Evolutionary conservation across 2,113 vertebrate species (phyloP).

Genomic region (Campylomormyrus numenius): DNA sequence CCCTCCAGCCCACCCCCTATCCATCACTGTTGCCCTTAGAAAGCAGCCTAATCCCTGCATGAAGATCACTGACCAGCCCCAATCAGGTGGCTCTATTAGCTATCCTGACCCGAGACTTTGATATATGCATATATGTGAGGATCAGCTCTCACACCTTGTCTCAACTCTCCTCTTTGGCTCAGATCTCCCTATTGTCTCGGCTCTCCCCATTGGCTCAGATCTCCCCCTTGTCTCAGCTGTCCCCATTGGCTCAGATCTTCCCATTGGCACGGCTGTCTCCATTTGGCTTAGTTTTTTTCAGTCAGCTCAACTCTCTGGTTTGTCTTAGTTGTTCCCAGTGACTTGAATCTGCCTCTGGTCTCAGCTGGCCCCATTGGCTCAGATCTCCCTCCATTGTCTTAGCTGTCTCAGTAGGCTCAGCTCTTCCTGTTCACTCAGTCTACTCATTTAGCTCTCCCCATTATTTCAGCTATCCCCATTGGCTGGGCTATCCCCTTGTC

Average conservation of each 20-base stretch:
- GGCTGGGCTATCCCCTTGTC: not conserved
- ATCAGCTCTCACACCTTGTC: not conserved
- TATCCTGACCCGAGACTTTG: not conserved
- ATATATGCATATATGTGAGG: not conserved
- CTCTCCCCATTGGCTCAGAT: not conserved
- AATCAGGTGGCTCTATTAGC: not conserved
- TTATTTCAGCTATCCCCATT: not conserved
- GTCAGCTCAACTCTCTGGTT: not conserved
- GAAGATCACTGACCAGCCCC: not conserved
- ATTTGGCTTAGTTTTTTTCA: not conserved
- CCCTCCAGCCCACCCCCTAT: not conserved
- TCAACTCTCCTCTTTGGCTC: slow-evolving; percentile 1
- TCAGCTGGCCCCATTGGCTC: not conserved
- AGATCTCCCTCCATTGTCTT: not conserved
- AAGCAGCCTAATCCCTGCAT: not conserved
- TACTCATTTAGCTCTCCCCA: not conserved
- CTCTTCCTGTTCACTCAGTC: not conserved
- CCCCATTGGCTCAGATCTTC: not conserved
- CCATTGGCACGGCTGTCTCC: not conserved
- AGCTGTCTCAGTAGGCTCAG: not conserved
- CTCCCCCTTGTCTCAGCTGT: slow-evolving; percentile 11
- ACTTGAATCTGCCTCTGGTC: too few species aligned
- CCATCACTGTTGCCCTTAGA: not conserved
- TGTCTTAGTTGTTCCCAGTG: not conserved
- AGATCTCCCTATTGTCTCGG: not conserved